Base-by-base conservation (phyloP, 2,797 vertebrate genomes). In the Odontamblyopus lacepedii region DNA sequence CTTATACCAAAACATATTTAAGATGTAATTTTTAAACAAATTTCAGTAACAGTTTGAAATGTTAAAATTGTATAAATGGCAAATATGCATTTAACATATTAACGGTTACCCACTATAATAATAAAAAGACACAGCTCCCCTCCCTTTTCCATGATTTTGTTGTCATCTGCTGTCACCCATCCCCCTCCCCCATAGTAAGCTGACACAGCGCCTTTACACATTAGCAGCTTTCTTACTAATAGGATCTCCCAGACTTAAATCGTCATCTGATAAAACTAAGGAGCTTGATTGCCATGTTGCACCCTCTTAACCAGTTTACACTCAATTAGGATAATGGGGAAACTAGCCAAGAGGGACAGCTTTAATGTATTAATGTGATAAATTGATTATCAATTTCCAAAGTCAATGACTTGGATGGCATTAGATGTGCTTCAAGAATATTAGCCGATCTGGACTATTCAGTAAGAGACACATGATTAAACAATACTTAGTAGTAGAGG, bases 271-370 rank as follows among this genome's bases (percentile, higher is more conserved):
- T 95, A 95, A 95, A 95, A 94, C 93, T 96, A 96, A 98, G 95
- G 90, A 92, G 92, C 91, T 93, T 95, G 93, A 94, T 94, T 95
- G 91, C 93, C 92, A 91, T 90, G 90, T 92, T 91, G 94, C 91
- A 88, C 94, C 95, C 92, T 95, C 94, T 96, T 96, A 97, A 95
- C 94, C 95, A 95, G 95, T 96, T 95, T 94, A 90, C 87, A 92
- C 93, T 95, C 95, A 97, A 96, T 97, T 96, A 97, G 95, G 93
- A 93, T 97, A 97, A 97, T 95, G 94, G 95, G 92, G 92, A 95
- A 95, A 96, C 93, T 92, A 95, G 94, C 91, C 93, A 94, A 95
- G 94, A 94, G 94, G 94, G 93, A 89, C 94, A 96, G 95, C 91
- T 91, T 96, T 95, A 96, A 96, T 94, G 95, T 95, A 96, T 95